Conservation (phyloP, 2,888 invertebrate species). For the Anagyrus pseudococci region DNA sequence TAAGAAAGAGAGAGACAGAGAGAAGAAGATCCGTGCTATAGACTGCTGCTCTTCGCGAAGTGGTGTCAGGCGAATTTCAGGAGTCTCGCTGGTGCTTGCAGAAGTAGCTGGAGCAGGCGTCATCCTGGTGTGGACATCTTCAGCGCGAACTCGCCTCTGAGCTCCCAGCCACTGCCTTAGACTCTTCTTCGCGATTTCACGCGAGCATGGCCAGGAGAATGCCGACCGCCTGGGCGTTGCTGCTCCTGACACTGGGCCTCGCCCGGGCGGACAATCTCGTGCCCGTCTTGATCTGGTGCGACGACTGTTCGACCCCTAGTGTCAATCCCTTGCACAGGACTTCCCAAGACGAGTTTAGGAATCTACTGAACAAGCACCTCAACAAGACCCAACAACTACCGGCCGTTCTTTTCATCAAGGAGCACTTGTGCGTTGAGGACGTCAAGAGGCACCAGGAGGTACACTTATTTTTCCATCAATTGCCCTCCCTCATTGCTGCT, state of each 20-base stretch:
- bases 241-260: conserved; percentile 15
- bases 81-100: too few species aligned
- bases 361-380: conserved; percentile 59
- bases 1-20: neutral
- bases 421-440: conserved; percentile 69
- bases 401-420: conserved; percentile 65
- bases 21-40: too few species aligned
- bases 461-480: neutral
- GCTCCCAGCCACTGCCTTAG: too few species aligned
- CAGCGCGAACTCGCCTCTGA: too few species aligned
- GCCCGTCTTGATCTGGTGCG: conserved; percentile 70
- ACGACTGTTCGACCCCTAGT: conserved; percentile 40
- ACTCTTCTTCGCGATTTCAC: neutral
- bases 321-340: conserved; percentile 55
- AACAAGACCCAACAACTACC: conserved; percentile 59
- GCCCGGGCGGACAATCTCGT: conserved; percentile 60
- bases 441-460: conserved; percentile 64
- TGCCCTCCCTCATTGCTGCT: too few species aligned
- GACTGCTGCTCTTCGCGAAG: too few species aligned
- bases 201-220: neutral
- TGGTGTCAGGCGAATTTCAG: too few species aligned
- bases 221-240: conserved; percentile 1
- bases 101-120: too few species aligned
- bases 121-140: too few species aligned
- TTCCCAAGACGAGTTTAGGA: conserved; percentile 57